These are phyloP conservation scores for Cephus pulcher DNA, from an alignment of 2,888 invertebrate species.

Conservation along the genomic window DNA sequence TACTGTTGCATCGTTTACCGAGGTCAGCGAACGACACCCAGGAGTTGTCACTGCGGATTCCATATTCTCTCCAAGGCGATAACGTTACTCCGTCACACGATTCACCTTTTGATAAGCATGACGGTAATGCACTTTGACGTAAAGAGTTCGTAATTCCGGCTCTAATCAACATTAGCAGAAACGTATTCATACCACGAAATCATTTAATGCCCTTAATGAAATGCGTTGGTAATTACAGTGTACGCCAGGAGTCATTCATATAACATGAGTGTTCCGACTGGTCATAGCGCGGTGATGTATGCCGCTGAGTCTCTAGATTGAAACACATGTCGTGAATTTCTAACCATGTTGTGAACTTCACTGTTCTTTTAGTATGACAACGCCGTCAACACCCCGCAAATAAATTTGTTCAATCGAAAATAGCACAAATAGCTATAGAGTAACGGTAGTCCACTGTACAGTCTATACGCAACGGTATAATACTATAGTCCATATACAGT, in stretches of 20 bases:
- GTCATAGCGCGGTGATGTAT: background rate
- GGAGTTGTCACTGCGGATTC: background rate
- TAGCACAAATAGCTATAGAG: background rate
- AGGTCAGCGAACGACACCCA: too few relatives aligned
- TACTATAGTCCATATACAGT: background rate
- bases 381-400: background rate
- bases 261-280: constrained; percentile 11
- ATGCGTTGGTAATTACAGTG: constrained; percentile 49
- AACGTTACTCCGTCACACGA: background rate
- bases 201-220: constrained; percentile 55
- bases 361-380: background rate
- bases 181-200: constrained; percentile 53
- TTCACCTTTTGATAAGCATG: background rate
- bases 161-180: constrained; percentile 35
- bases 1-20: background rate
- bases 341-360: background rate
- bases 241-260: constrained; percentile 14
- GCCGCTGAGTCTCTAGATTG: background rate
- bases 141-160: background rate
- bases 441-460: background rate
- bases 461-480: background rate
- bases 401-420: background rate
- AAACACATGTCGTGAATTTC: constrained; percentile 8
- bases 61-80: background rate
- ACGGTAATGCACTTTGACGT: background rate